Conservation (phyloP, 2,113 vertebrate species). For the Gavia stellata region DNA sequence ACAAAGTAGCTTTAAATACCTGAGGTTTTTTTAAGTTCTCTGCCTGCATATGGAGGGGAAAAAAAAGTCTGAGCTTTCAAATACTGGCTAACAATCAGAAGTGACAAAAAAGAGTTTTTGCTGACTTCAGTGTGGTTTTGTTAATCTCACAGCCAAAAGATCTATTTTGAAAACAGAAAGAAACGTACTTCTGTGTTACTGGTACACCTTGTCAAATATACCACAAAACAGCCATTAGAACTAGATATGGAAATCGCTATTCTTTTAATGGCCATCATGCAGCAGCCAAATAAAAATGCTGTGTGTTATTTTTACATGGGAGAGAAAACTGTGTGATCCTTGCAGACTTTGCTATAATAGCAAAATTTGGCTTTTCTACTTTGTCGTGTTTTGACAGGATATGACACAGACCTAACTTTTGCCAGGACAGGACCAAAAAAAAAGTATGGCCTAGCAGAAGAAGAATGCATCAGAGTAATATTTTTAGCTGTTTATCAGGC, state of each 20-base stretch:
- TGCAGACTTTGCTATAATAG: not conserved
- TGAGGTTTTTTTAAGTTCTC: not conserved
- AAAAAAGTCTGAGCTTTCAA: not conserved
- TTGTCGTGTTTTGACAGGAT: not conserved
- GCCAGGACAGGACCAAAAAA: not conserved
- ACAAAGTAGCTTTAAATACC: not conserved
- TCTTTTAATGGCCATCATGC: not conserved
- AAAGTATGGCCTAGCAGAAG: not conserved
- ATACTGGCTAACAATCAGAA: not conserved
- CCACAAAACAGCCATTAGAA: not conserved
- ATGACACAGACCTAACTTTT: slow-evolving; percentile 27
- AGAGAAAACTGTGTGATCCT: not conserved
- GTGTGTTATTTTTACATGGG: not conserved
- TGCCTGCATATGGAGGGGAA: not conserved
- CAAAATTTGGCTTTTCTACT: not conserved
- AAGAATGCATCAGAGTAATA: slow-evolving; percentile 22
- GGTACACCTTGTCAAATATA: not conserved
- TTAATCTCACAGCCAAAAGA: not conserved
- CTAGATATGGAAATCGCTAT: not conserved
- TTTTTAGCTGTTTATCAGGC: slow-evolving; percentile 37
- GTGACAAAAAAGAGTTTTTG: not conserved
- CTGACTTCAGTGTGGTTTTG: not conserved
- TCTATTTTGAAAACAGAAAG: not conserved
- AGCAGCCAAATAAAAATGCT: not conserved
- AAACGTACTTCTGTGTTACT: not conserved